Evolutionary conservation across 2,797 vertebrate genomes (phyloP), one percentile per base, ranked within the genome.

Genomic region (Malurus leucopterus): DNA sequence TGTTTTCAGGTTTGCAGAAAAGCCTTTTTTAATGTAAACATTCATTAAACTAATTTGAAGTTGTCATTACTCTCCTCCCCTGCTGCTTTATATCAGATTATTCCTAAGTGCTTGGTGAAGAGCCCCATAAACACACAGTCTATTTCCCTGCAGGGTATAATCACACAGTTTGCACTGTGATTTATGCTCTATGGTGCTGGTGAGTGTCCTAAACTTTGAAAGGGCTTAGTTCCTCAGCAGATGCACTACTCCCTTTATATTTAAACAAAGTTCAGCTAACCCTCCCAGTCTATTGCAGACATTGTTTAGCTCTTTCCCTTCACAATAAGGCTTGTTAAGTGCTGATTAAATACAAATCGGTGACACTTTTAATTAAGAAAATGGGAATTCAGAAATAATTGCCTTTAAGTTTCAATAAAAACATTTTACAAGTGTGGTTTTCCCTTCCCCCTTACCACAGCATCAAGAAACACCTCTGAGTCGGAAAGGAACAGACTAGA

Each of bases 11-110:
- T 96, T 97, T 96, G 96, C 70, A 96, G 97, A 97, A 98, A 97
- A 97, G 96, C 93, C 91, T 95, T 93, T 95, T 96, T 96, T 96
- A 97, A 98, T 97, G 97, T 98, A 98, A 98, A 98, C 98, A 98
- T 98, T 98, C 97, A 98, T 98, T 98, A 98, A 97, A 98, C 98
- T 98, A 98, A 98, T 98, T 98, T 97, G 97, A 98, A 97, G 97
- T 97, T 98, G 97, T 98, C 97, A 97, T 98, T 98, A 97, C 97
- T 96, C 95, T 94, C 97, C 97, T 97, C 97, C 97, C 97, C 97
- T 97, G 97, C 98, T 98, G 97, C 96, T 98, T 98, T 98, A 98
- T 98, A 98, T 98, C 97, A 98, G 97, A 98, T 98, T 98, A 98
- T 98, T 97, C 97, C 97, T 98, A 98, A 98, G 97, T 97, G 97